phyloP scores from a whole-genome alignment of 2,888 invertebrate species.

The Abrostola tripartita region DNA sequence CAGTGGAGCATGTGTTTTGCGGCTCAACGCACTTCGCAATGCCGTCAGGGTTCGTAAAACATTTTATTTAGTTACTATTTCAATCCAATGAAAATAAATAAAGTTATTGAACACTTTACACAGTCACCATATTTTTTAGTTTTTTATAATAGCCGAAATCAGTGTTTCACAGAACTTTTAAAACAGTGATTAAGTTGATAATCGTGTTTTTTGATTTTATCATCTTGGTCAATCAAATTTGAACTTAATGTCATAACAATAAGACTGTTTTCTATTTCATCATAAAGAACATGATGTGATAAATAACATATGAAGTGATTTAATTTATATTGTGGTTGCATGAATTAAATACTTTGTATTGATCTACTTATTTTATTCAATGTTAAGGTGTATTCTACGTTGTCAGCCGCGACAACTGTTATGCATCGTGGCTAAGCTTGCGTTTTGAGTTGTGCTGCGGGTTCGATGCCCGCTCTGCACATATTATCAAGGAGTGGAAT shows the following conservation, averaged over 20 bases:
- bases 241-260: constrained; percentile 21
- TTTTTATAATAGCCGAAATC: constrained; percentile 25
- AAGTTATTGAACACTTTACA: neutral
- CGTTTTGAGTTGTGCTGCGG: neutral
- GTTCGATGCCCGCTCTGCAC: neutral
- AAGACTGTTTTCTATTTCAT: constrained; percentile 37
- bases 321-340: neutral
- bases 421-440: too few relatives aligned
- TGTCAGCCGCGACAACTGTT: neutral
- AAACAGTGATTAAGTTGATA: constrained; percentile 29
- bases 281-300: constrained; percentile 11
- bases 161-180: constrained; percentile 11
- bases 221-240: constrained; percentile 30
- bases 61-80: constrained; percentile 8
- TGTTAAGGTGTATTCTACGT: too few relatives aligned
- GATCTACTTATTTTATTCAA: too few relatives aligned
- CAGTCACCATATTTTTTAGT: neutral
- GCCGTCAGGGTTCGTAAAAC: constrained; percentile 70
- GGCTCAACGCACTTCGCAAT: constrained; percentile 65
- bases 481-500: too few relatives aligned
- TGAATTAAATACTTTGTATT: neutral
- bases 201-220: constrained; percentile 39
- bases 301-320: constrained; percentile 6
- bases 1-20: constrained; percentile 72
- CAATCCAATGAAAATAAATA: neutral